These are phyloP conservation scores for Pteronura brasiliensis DNA, from an alignment of 2,113 vertebrate species.

Conservation along the genomic window DNA sequence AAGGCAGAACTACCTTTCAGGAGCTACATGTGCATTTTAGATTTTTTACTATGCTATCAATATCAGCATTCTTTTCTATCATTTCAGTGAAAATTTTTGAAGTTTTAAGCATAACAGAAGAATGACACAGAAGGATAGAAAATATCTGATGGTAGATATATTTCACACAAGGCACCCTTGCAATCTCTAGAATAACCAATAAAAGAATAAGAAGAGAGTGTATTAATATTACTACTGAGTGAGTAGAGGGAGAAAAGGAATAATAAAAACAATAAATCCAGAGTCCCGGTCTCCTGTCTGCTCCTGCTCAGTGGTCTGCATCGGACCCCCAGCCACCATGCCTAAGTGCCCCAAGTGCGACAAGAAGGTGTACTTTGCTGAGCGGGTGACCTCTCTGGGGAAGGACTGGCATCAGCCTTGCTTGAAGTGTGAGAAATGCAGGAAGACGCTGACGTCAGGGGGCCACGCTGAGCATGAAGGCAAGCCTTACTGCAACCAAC, in stretches of 20 bases:
- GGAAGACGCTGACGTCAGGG: slow-evolving; percentile 91
- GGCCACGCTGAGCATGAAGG: slow-evolving; percentile 94
- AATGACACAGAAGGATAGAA: neutral
- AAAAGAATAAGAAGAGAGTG: neutral
- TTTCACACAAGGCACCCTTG: neutral
- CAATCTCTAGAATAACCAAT: neutral
- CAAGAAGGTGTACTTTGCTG: too few species aligned
- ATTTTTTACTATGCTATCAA: neutral
- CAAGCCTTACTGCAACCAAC: slow-evolving; percentile 95
- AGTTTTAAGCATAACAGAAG: slow-evolving; percentile 18
- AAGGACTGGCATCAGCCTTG: slow-evolving; percentile 98
- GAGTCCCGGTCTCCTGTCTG: too few species aligned
- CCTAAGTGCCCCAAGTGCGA: too few species aligned
- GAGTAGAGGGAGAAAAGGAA: neutral
- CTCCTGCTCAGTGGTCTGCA: too few species aligned
- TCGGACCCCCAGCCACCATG: too few species aligned
- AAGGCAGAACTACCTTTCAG: neutral
- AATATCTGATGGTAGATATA: neutral
- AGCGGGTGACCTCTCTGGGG: slow-evolving; percentile 94
- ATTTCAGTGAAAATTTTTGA: neutral
- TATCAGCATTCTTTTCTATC: neutral
- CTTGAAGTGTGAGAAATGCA: slow-evolving; percentile 94
- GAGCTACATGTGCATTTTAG: neutral
- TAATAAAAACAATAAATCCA: neutral
- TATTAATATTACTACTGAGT: neutral